Base-by-base conservation (phyloP, 2,113 vertebrate species). In the Pungitius pungitius region DNA sequence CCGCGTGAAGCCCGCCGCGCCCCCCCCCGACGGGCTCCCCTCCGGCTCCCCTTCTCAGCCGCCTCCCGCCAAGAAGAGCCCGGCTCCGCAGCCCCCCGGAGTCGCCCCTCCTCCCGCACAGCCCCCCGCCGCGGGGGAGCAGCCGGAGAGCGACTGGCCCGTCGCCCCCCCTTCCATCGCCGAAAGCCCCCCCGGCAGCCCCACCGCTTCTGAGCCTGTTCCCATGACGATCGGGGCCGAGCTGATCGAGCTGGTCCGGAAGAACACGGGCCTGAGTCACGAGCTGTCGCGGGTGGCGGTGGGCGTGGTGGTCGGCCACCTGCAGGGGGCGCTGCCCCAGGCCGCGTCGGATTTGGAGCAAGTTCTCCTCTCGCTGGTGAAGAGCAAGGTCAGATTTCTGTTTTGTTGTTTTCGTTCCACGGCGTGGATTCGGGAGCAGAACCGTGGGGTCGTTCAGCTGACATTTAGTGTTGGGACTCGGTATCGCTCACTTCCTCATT, bases 201-300 rank as follows among this genome's bases (percentile, higher is more conserved):
- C 90, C 33, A 39, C 85, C 2, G 14, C 59, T 24, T 33, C 77
- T 3, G 86, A 76, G 0, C 75, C 90, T 0, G 93, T 99, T 83
- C 95, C 97, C 56, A 91, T 91, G 90, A 96, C 95, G 0, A 97
- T 96, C 1, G 96, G 98, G 56, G 95, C 95, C 0, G 98, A 99
- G 69, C 92, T 99, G 89, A 97, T 98, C 0, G 98, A 99, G 91
- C 93, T 99, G 54, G 96, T 99, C 13, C 95, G 98, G 81, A 96
- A 95, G 85, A 99, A 99, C 94, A 99, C 98, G 0, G 90, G 94
- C 74, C 90, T 99, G 75, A 99, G 96, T 91, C 97, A 99, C 1
- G 96, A 98, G 87, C 92, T 99, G 68, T 99, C 97, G 0, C 95
- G 98, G 0, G 96, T 98, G 20, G 98, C 97, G 12, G 97, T 99